Evolutionary conservation across 2,113 vertebrate species (phyloP), one percentile per base, ranked within the genome.

Genomic region (Corythaeola cristata): DNA sequence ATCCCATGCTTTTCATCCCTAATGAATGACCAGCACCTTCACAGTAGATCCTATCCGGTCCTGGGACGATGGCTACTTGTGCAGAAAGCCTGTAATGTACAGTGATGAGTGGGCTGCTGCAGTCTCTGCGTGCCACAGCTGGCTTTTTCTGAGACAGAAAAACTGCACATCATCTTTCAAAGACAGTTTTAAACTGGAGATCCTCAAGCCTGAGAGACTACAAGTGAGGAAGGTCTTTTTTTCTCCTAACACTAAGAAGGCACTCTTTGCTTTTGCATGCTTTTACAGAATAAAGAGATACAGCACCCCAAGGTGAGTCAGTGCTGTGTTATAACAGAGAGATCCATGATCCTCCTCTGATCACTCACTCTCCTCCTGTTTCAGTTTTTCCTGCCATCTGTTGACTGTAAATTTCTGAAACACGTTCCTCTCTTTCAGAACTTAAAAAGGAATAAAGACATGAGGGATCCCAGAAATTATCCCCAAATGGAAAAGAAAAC

Each of bases 191-290:
- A 30, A 76, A 6, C 28, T 52, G 21, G 7, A 88, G 21, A 12
- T 56, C 81, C 26, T 77, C 14, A 75, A 47, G 41, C 41, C 35
- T 41, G 74, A 72, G 26, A 52, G 22, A 58, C 26, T 72, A 81
- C 6, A 32, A 17, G 28, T 50, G 6, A 39, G 39, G 21, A 55
- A 50, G 33, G 32, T 56, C 20, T 53, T 22, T 41, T 76, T 64
- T 55, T 2, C 5, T 35, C 3, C 1, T 10, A 49, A 12, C 1
- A 7, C 27, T 41, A 33, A 39, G 35, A 10, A 6, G 24, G 14
- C 11, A 52, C 20, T 87, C 6, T 81, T 88, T 87, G 17, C 0
- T 64, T 64, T 52, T 7, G 26, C 30, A 4, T 4, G 21, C n/a
- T 81, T 74, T 53, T 39, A 30, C 23, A 37, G 49, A 15, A 18